Conservation (phyloP, 2,888 invertebrate species). For the Agrotis segetum region DNA sequence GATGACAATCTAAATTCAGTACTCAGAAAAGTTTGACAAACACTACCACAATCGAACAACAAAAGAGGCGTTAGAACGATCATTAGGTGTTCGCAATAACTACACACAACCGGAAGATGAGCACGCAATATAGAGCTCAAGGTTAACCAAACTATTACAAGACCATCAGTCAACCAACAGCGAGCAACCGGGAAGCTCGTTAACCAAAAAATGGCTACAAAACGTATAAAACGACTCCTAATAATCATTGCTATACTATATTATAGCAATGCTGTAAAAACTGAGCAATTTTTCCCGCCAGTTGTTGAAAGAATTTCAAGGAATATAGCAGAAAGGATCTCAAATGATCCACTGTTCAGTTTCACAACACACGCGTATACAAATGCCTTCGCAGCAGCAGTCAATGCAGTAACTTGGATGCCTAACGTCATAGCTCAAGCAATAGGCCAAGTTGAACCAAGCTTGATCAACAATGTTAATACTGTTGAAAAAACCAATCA, state of each 20-base stretch:
- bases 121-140: slow-evolving; percentile 10
- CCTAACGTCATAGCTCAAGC: slow-evolving; percentile 28
- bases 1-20: too few relatives aligned
- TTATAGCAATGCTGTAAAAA: slow-evolving; percentile 2
- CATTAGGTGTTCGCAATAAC: slow-evolving; percentile 18
- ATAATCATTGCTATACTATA: neutral
- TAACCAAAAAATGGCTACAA: slow-evolving; percentile 22
- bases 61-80: slow-evolving; percentile 15
- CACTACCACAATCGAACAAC: neutral
- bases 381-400: slow-evolving; percentile 38
- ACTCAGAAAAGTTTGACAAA: slow-evolving; percentile 21
- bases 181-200: neutral
- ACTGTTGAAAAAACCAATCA: neutral
- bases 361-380: neutral
- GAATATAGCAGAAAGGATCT: slow-evolving; percentile 14
- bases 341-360: slow-evolving; percentile 14
- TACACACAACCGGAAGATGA: slow-evolving; percentile 34
- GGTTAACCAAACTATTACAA: neutral
- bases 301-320: neutral
- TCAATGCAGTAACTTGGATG: slow-evolving; percentile 36
- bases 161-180: slow-evolving; percentile 11
- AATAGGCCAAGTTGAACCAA: neutral
- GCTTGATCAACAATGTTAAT: slow-evolving; percentile 9
- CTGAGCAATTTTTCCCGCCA: neutral
- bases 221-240: slow-evolving; percentile 10